Evolutionary conservation across 2,888 invertebrate genomes (phyloP).

Genomic region (Orthosia gracilis): DNA sequence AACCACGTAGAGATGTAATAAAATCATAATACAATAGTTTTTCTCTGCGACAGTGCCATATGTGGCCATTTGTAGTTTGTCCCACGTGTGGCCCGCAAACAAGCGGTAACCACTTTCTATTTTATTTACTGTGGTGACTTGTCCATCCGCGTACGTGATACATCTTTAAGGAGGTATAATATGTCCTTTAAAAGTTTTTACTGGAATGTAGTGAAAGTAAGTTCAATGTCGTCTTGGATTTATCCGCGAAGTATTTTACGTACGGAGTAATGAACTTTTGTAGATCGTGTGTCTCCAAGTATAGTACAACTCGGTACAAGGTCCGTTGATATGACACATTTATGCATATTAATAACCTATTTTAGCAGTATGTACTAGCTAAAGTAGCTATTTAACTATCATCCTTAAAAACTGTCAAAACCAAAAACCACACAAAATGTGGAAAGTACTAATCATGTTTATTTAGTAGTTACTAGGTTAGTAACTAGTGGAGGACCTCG

Average conservation of each 20-base stretch:
- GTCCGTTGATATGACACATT: not conserved
- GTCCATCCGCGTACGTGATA: slow-evolving; percentile 47
- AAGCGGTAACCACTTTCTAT: slow-evolving; percentile 71
- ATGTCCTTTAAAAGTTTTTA: slow-evolving; percentile 23
- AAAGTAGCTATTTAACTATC: not conserved
- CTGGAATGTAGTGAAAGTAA: slow-evolving; percentile 39
- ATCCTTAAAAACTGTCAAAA: no score
- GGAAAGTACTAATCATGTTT: not conserved
- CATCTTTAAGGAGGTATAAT: slow-evolving; percentile 25
- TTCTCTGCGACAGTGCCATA: slow-evolving; percentile 46
- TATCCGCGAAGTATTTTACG: not conserved
- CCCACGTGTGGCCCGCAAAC: slow-evolving; percentile 55
- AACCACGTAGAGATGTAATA: slow-evolving; percentile 55
- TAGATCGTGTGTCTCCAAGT: not conserved
- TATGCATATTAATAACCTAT: not conserved
- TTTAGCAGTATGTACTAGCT: not conserved
- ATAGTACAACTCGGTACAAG: not conserved
- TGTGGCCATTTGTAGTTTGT: slow-evolving; percentile 56
- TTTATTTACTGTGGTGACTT: slow-evolving; percentile 62
- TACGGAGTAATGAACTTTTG: not conserved
- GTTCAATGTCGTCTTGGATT: slow-evolving; percentile 1
- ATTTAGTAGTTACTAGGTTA: not conserved
- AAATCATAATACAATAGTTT: slow-evolving; percentile 60
- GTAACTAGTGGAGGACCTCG: no score
- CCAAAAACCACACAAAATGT: no score